These are phyloP conservation scores for Sphaeramia orbicularis DNA, from an alignment of 2,797 vertebrate species.

Conservation along the genomic window DNA sequence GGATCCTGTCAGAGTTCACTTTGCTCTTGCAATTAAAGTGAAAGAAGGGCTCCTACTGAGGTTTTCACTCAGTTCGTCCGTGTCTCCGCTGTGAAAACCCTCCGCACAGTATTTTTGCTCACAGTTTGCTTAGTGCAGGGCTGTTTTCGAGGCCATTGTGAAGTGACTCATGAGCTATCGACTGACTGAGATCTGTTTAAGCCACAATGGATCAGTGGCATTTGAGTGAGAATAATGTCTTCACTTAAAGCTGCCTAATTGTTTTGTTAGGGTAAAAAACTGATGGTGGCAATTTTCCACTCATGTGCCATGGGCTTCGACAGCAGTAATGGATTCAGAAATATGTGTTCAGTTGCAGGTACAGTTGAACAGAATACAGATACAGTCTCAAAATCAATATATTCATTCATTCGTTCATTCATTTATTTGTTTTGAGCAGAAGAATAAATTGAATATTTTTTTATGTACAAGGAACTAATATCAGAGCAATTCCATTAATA, in stretches of 20 bases:
- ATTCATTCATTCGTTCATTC: too few relatives aligned
- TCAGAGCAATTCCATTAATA: too few relatives aligned
- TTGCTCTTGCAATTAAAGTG: slow-evolving; percentile 20
- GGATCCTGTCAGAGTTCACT: slow-evolving; percentile 14
- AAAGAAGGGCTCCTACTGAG: slow-evolving; percentile 4
- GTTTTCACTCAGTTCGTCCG: slow-evolving; percentile 8
- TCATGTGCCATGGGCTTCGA: neutral
- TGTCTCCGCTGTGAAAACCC: neutral
- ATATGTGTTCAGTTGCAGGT: too few relatives aligned
- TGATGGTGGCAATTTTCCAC: neutral
- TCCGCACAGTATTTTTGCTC: neutral
- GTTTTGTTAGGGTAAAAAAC: slow-evolving; percentile 3
- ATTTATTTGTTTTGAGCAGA: too few relatives aligned
- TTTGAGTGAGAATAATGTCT: slow-evolving; percentile 4
- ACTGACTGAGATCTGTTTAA: neutral
- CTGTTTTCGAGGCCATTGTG: neutral
- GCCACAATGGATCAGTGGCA: slow-evolving; percentile 3
- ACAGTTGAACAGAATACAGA: too few relatives aligned
- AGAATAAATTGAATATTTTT: too few relatives aligned
- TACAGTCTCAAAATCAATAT: too few relatives aligned
- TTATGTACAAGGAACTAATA: too few relatives aligned
- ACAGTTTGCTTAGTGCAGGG: neutral
- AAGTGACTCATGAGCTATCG: neutral
- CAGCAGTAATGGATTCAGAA: too few relatives aligned
- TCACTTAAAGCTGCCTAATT: slow-evolving; percentile 1